Evolutionary conservation across 1,140 invertebrate species (phyloP), one percentile per base, ranked within the genome.

Genomic region (Epicauta chinensis): DNA sequence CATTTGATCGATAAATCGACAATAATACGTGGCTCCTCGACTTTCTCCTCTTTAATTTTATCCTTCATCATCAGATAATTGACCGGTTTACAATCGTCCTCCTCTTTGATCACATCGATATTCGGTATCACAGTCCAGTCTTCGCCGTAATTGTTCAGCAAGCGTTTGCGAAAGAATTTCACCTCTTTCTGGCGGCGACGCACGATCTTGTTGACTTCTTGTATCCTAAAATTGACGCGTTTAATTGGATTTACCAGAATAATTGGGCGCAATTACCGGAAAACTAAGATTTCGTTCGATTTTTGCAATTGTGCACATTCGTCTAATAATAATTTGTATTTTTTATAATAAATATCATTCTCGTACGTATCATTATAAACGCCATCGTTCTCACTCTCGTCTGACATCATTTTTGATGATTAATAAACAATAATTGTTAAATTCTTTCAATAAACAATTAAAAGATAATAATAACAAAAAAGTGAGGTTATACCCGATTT

Each of bases 281-380:
- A 78, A 14, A 81, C 74, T 55, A 82, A 71, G 65, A 78, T 73
- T 69, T 81, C 78, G 68, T 82, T 82, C 63, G 80, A 76, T 72
- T 80, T 77, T 61, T 82, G 79, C 53, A 83, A 71, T 36, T 76
- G 75, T 70, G 80, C 76, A 67, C 81, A 82, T 74, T 79, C 73
- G 63, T 81, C 79, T 45, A 80, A 66, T 39, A 83, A 67, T 53
- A 81, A 66, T 56, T 80, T 76, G 66, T 80, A 81, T 73, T 81
- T 81, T 63, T 75, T 75, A 55, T 77, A 76, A 65, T 80, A 80
- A 58, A 76, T 69, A 58, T 79, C 76, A 53, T 78, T 73, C 63
- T 80, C 76, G 38, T 75, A 72, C 38, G 56, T 59, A 36, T 69
- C 67, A 30, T 61, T 50, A 41, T 61, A 70, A 13, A 58, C 53